Percentiles rank a stretch among this genome's conserved stretches.
These are phyloP conservation scores for Cyrtorhinus lividipennis DNA, from an alignment of 1,140 invertebrate species.

Conservation along the genomic window DNA sequence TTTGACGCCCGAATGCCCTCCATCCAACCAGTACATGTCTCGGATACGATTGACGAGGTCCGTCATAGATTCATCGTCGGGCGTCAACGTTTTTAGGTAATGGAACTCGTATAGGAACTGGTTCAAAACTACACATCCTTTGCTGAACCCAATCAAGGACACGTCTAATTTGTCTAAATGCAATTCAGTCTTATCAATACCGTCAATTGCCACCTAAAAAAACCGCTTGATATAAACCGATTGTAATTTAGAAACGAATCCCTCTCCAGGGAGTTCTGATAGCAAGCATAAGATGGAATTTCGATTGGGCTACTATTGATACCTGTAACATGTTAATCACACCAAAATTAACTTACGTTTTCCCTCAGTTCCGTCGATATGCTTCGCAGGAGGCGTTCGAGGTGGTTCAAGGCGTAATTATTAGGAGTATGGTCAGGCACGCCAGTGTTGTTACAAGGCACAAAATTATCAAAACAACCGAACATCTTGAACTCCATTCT, in stretches of 20 bases:
- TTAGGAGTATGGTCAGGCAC: conserved; percentile 53
- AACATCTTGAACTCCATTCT: conserved; percentile 69
- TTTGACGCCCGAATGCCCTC: conserved; percentile 65
- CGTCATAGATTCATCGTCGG: conserved; percentile 36
- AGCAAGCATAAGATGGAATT: background rate
- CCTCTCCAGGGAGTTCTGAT: too few relatives aligned
- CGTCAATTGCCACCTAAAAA: background rate
- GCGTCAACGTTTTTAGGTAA: conserved; percentile 47
- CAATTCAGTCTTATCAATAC: conserved; percentile 14
- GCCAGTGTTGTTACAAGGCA: conserved; percentile 55
- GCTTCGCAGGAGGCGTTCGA: conserved; percentile 39
- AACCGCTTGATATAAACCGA: too few relatives aligned
- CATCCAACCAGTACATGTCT: conserved; percentile 75
- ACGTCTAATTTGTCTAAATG: conserved; percentile 29
- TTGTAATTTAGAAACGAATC: too few relatives aligned
- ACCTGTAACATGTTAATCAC: too few relatives aligned
- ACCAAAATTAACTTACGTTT: background rate
- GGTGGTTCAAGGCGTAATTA: conserved; percentile 49
- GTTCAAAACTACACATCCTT: conserved; percentile 82
- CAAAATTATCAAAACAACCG: conserved; percentile 77
- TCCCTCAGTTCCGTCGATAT: conserved; percentile 17
- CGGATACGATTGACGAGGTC: conserved; percentile 44
- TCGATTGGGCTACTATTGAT: too few relatives aligned
- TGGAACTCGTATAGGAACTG: conserved; percentile 75
- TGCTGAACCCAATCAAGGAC: conserved; percentile 70